Base-by-base conservation (phyloP, 2,888 invertebrate genomes). In the Periphyllus acericola region DNA sequence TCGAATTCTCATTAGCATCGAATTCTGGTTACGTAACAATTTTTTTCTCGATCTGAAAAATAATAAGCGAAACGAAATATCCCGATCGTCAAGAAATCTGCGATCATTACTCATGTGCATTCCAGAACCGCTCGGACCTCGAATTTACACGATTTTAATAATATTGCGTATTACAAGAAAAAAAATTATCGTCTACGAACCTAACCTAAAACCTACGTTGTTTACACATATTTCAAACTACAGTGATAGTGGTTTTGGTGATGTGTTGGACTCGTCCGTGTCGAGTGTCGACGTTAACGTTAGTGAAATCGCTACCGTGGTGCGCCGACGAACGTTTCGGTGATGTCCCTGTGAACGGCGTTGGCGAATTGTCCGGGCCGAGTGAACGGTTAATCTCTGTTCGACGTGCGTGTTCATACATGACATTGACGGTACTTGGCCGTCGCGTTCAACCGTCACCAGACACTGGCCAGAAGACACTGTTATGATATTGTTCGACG, bases 221-320 rank as follows among this genome's bases (percentile, higher is more conserved):
- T 60, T 60, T 60, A 60, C 60, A 60, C 60, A 60, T 60, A 60
- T 21, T 60, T 25, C 60, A 74, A 81, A 81, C 60, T 11, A 5
- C 9, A 71, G n/a, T 81, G 87, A 87, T 81, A 87, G 52, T 72
- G 25, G 66, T 74, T 55, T 81, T 87, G 80, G 81, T 87, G 80
- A 81, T 87, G 87, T 81, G 80, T 74, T 87, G 34, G 46, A 78
- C 46, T 46, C 5, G 1, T 8, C 32, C 5, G 40, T 52, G 25
- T 55, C 36, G 36, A 71, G 40, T 52, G 25, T 55, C 36, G 36
- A 71, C 40, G 40, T n/a, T 14, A 21, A 4, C 11, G 17, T n/a
- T n/a, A 9, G 29, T 80, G 36, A 46, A 40, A 19, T n/a, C 25
- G 36, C 32, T 25, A 19, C 32, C 36, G 40, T 34, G 25, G 9